A percentile compares a stretch with the other conserved stretches of the same genome.
Evolutionary conservation across 2,113 vertebrate genomes (phyloP).

Genomic region (Sander lucioperca): DNA sequence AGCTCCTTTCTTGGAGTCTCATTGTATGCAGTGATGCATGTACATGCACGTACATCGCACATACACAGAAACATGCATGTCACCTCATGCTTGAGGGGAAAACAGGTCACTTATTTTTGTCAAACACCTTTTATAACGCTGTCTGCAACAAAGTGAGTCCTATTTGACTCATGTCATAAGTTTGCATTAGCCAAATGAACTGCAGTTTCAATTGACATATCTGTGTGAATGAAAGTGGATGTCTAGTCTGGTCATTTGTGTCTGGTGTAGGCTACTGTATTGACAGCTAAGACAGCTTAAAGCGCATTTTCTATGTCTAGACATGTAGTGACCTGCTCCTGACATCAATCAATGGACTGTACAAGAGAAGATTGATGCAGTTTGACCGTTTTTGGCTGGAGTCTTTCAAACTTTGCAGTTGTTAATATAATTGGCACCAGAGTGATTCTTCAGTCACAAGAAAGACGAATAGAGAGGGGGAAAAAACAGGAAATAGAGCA

Average conservation of each 20-base stretch:
- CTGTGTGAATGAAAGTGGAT: constrained; percentile 3
- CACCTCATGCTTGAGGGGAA: constrained; percentile 30
- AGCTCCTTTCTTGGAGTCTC: constrained; percentile 52
- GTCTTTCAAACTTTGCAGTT: constrained; percentile 70
- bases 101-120: constrained; percentile 46
- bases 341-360: constrained; percentile 75
- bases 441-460: constrained; percentile 39
- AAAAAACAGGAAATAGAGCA: constrained; percentile 35
- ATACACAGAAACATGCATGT: not conserved
- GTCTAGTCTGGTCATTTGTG: constrained; percentile 41
- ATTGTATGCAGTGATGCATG: constrained; percentile 61
- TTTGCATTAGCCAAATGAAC: constrained; percentile 18
- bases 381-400: constrained; percentile 64
- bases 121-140: constrained; percentile 45
- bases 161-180: constrained; percentile 39
- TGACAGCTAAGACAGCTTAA: constrained; percentile 62
- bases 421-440: constrained; percentile 67
- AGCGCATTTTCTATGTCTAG: constrained; percentile 73
- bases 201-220: constrained; percentile 32
- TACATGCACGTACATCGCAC: not conserved
- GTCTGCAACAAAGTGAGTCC: constrained; percentile 18
- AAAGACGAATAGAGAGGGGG: constrained; percentile 13
- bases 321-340: constrained; percentile 70
- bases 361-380: constrained; percentile 72
- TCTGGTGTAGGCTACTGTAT: not conserved